Evolutionary conservation across 2,113 vertebrate genomes (phyloP), one percentile per base, ranked within the genome.

Genomic region (Phaethon lepturus): DNA sequence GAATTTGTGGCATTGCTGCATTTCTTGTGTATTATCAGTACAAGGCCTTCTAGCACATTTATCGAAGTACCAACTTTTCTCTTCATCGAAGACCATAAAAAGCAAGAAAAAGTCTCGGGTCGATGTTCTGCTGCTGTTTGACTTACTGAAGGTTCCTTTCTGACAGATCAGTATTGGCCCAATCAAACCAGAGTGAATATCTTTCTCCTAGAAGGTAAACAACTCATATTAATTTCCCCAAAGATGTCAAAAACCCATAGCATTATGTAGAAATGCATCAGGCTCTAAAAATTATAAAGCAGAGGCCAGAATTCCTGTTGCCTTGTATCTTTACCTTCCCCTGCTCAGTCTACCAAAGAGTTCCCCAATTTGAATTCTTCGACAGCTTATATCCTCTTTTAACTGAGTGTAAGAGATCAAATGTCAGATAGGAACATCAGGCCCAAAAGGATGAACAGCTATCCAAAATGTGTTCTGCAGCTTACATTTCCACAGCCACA

Each of bases 71-170:
- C 99, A 99, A 90, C 99, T 99, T 97, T 99, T 99, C 38, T 99
- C 99, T 97, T 99, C 99, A 90, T 99, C 99, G 90, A 99, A 99
- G 38, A 97, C 98, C 99, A 99, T 99, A 88, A 99, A 99, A 40
- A 99, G 98, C 71, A 99, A 90, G 62, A 98, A 95, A 38, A 99
- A 99, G 85, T 99, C 99, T 75, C 98, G 97, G 49, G 56, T 96
- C 42, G 98, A 62, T 24, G 73, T 1, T 14, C 83, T 53, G 18
- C 76, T 92, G 55, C 64, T 95, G 88, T 68, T 89, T 42, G 93
- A 81, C 8, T 47, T 94, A 22, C 96, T 86, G 85, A 99, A 98
- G 19, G 98, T 99, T 35, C 99, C 99, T 95, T 98, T 97, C 38
- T 92, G 97, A 95, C 99, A 99, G 93, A 99, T 98, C 75, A 99